A percentile compares a stretch with the other conserved stretches of the same genome.
Evolutionary conservation across 2,888 invertebrate species (phyloP).

Genomic region (Coleophora deauratella): DNA sequence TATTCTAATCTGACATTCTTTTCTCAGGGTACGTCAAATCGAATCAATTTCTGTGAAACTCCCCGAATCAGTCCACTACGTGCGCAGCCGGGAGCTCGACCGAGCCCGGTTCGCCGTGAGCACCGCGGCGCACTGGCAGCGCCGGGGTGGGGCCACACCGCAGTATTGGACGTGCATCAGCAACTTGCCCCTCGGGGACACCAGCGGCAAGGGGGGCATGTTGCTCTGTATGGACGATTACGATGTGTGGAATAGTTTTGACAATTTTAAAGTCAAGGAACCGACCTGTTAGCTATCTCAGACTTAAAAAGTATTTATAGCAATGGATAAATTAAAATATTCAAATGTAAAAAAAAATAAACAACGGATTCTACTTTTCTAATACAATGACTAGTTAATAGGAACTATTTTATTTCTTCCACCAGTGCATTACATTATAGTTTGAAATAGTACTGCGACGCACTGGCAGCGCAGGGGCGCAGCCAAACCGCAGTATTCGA

Average conservation of each 20-base stretch:
- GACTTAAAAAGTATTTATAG: too few species aligned
- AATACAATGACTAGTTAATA: too few species aligned
- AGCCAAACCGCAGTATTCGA: slow-evolving; percentile 30
- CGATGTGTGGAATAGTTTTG: slow-evolving; percentile 40
- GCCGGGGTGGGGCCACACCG: slow-evolving; percentile 12
- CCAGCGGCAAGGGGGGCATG: slow-evolving; percentile 24
- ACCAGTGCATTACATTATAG: too few species aligned
- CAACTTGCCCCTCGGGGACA: slow-evolving; percentile 27
- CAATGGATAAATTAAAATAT: too few species aligned
- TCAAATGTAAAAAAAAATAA: too few species aligned
- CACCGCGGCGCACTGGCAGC: slow-evolving; percentile 41
- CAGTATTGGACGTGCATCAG: slow-evolving; percentile 44
- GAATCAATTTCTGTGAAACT: slow-evolving; percentile 40
- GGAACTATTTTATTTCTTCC: too few species aligned
- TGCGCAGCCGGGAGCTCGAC: slow-evolving; percentile 23
- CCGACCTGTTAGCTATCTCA: slow-evolving; percentile 34
- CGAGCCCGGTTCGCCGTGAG: slow-evolving; percentile 40
- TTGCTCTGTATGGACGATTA: slow-evolving; percentile 36
- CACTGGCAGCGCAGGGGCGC: too few species aligned
- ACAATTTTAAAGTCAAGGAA: slow-evolving; percentile 45
- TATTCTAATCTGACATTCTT: too few species aligned
- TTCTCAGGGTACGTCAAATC: slow-evolving; percentile 31
- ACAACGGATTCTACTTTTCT: too few species aligned
- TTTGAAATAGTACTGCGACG: too few species aligned
- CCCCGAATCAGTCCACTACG: slow-evolving; percentile 27